These are phyloP conservation scores for Balaenoptera acutorostrata DNA, from an alignment of 2,113 vertebrate species.

Conservation along the genomic window DNA sequence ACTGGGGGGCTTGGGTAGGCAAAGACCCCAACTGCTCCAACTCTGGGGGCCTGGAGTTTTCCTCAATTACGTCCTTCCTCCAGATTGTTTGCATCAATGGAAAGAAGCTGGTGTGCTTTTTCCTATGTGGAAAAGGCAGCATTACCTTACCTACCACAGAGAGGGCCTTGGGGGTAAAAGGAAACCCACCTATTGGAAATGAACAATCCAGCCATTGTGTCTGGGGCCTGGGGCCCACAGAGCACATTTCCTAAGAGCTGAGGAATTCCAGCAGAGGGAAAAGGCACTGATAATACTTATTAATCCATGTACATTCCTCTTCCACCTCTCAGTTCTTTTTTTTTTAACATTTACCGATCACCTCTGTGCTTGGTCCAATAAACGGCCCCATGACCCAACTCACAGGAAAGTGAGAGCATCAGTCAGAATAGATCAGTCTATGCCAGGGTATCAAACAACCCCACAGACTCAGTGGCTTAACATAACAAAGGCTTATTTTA, in stretches of 20 bases:
- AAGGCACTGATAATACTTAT: not conserved
- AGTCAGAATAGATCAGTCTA: not conserved
- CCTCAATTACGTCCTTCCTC: not conserved
- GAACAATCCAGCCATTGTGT: not conserved
- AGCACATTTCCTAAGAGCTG: not conserved
- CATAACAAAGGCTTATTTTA: not conserved
- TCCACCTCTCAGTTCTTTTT: no score
- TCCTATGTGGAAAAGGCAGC: not conserved
- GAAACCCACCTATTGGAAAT: not conserved
- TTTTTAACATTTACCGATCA: not conserved
- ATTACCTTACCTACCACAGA: not conserved
- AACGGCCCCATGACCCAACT: not conserved
- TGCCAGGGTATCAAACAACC: not conserved
- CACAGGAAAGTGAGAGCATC: not conserved
- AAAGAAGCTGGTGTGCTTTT: not conserved
- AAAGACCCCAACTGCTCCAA: not conserved
- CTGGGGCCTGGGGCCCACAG: rapidly evolving
- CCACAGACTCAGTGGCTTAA: not conserved
- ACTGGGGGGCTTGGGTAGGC: not conserved
- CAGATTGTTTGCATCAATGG: not conserved
- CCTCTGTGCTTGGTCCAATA: not conserved
- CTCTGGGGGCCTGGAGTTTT: not conserved
- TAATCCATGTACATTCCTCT: not conserved
- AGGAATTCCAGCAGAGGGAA: not conserved
- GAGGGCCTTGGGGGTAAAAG: not conserved